Conservation (phyloP, 2,888 invertebrate species). For the Heterodera filipjevi region DNA sequence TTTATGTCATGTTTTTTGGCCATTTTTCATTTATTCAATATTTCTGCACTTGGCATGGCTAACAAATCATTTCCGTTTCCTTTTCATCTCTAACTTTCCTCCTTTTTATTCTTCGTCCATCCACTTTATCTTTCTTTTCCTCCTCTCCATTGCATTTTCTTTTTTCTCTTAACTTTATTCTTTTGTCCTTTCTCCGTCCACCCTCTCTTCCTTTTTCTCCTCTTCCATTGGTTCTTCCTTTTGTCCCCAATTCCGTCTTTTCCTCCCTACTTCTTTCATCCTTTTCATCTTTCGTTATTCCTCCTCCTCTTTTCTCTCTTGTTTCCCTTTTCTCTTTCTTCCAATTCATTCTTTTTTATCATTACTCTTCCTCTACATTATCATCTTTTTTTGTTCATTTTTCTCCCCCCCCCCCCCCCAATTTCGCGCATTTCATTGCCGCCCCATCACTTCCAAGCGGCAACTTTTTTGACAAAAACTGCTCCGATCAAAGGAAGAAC, state of each 20-base stretch:
- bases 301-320: not conserved
- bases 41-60: too few species aligned
- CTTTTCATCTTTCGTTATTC: not conserved
- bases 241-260: not conserved
- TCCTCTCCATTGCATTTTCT: not conserved
- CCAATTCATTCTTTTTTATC: not conserved
- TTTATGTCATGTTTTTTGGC: too few species aligned
- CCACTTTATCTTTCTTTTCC: not conserved
- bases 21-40: too few species aligned
- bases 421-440: not conserved
- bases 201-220: not conserved
- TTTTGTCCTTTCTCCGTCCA: not conserved
- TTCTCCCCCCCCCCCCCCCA: constrained; percentile 2
- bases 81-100: too few species aligned
- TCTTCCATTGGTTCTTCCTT: not conserved
- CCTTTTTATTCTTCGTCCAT: not conserved
- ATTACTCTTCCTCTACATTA: not conserved
- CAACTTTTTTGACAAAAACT: constrained; percentile 7
- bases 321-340: not conserved
- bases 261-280: not conserved
- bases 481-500: not conserved
- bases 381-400: not conserved
- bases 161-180: not conserved
- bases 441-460: constrained; percentile 9
- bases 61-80: too few species aligned